Conservation (phyloP, 2,888 invertebrate species). For the Lasioglossum villosulum region DNA sequence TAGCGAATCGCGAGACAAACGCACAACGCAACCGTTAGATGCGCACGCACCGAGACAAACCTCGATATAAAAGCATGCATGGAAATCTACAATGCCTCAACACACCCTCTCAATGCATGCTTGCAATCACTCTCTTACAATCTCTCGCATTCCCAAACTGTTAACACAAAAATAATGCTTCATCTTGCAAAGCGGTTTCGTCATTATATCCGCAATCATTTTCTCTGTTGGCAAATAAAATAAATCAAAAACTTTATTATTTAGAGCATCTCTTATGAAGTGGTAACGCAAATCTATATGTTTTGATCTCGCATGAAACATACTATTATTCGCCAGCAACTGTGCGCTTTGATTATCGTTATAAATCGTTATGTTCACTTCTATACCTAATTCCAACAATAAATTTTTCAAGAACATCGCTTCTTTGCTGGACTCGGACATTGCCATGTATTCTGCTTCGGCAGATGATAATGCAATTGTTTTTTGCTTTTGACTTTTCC, state of each 20-base stretch:
- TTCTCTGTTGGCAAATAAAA: conserved; percentile 18
- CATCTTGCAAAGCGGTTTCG: too few relatives aligned
- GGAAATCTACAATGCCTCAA: too few relatives aligned
- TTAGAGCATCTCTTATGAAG: conserved; percentile 21
- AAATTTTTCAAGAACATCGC: conserved; percentile 14
- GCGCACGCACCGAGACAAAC: too few relatives aligned
- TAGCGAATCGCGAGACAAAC: too few relatives aligned
- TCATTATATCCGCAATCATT: too few relatives aligned
- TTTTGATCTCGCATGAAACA: conserved; percentile 21
- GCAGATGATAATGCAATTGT: conserved; percentile 22
- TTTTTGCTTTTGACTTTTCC: conserved; percentile 29
- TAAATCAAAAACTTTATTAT: conserved; percentile 1
- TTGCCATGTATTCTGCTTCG: conserved; percentile 27
- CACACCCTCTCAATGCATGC: too few relatives aligned
- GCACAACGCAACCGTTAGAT: too few relatives aligned
- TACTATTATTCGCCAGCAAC: conserved; percentile 6
- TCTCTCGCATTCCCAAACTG: too few relatives aligned
- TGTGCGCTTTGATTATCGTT: conserved; percentile 27
- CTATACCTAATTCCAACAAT: conserved; percentile 19
- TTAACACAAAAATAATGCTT: too few relatives aligned
- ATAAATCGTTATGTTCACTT: background rate
- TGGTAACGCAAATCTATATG: conserved; percentile 28
- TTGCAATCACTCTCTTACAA: too few relatives aligned
- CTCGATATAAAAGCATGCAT: too few relatives aligned
- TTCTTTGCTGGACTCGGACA: conserved; percentile 12